These are phyloP conservation scores for Rapana venosa DNA, from an alignment of 2,888 invertebrate genomes.

Conservation along the genomic window DNA sequence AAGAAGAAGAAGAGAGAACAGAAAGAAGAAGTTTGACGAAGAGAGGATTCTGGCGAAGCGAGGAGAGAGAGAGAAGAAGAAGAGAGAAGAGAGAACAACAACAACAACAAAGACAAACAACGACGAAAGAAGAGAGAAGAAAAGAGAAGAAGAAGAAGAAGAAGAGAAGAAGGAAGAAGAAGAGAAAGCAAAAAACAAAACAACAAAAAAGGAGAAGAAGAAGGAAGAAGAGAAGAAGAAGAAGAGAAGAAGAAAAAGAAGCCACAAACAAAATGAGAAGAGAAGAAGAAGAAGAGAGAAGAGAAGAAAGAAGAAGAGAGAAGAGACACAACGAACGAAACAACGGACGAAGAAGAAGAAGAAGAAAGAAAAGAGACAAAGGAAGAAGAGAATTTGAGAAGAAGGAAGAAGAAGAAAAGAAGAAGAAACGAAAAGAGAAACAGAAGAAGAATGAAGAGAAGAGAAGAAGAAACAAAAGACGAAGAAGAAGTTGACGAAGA, in stretches of 20 bases:
- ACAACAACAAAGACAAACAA: too few relatives aligned
- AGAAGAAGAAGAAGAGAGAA: not conserved
- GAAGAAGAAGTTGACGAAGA: too few relatives aligned
- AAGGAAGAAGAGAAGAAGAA: not conserved
- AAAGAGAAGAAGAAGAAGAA: not conserved
- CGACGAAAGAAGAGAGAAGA: not conserved
- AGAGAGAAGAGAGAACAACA: not conserved
- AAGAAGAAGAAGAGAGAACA: not conserved
- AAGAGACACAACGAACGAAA: too few relatives aligned
- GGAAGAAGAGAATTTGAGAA: not conserved
- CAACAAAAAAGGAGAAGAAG: too few relatives aligned
- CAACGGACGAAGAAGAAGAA: not conserved
- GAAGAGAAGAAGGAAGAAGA: not conserved
- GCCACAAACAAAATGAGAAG: too few relatives aligned
- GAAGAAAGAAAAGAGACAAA: not conserved
- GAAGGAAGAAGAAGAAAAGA: not conserved
- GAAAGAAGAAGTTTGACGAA: too few relatives aligned
- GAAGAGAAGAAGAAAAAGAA: not conserved
- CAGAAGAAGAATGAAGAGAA: not conserved
- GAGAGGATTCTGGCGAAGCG: too few relatives aligned
- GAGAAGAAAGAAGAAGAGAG: not conserved
- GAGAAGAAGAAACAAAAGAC: not conserved
- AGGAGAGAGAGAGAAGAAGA: not conserved
- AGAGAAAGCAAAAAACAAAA: too few relatives aligned
- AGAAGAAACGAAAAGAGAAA: not conserved